Percentiles rank a stretch among this genome's conserved stretches.
Evolutionary conservation across 2,797 vertebrate species (phyloP).

Genomic region (Siniperca obscura): DNA sequence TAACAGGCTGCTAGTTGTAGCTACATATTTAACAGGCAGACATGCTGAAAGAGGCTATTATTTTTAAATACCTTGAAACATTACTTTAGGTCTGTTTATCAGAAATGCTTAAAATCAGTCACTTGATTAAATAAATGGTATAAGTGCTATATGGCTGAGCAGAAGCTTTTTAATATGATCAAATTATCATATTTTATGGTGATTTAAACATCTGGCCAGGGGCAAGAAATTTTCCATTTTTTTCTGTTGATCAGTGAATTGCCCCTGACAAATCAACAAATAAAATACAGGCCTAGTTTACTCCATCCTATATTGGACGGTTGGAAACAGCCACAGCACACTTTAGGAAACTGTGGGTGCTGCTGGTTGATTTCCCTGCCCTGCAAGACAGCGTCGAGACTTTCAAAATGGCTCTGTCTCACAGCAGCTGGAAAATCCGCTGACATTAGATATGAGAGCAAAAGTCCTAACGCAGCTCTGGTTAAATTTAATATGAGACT

Average conservation of each 20-base stretch:
- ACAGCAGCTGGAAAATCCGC: conserved; percentile 51
- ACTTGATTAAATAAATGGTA: no score
- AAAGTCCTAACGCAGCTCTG: conserved; percentile 49
- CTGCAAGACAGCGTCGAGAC: conserved; percentile 37
- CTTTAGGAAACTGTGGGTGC: conserved; percentile 22
- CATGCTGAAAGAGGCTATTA: not conserved
- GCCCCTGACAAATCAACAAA: not conserved
- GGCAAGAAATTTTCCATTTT: not conserved
- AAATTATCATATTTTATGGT: not conserved
- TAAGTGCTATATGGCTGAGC: not conserved
- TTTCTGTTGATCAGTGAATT: not conserved
- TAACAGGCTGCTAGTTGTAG: not conserved
- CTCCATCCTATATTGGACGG: not conserved
- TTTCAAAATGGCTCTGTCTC: conserved; percentile 43
- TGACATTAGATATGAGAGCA: conserved; percentile 53
- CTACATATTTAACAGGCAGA: not conserved
- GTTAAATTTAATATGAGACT: conserved; percentile 54
- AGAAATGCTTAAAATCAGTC: no score
- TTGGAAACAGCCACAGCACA: not conserved
- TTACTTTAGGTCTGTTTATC: not conserved
- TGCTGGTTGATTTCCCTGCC: conserved; percentile 38
- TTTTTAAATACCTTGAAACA: not conserved
- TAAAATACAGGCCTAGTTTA: not conserved
- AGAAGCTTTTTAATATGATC: not conserved
- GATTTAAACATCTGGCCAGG: not conserved